Percentiles rank a stretch among this genome's conserved stretches.
Conservation (phyloP, 2,797 vertebrate species). For the Knipowitschia caucasica region DNA sequence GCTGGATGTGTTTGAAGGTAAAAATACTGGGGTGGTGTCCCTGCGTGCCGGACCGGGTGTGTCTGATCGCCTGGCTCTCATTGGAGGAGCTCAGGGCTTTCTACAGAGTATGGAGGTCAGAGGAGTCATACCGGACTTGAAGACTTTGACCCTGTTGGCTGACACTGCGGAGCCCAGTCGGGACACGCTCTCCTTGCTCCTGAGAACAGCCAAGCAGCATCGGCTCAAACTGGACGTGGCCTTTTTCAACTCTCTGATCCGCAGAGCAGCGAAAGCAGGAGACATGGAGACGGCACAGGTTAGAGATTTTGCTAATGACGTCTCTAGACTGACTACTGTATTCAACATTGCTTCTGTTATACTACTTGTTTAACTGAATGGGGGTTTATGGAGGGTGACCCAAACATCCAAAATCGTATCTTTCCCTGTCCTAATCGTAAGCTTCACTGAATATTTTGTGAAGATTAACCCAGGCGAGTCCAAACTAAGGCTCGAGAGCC, state of each 20-base stretch:
- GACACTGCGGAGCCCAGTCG: constrained; percentile 76
- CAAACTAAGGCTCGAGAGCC: too few relatives aligned
- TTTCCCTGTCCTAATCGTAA: too few relatives aligned
- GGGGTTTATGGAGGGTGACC: too few relatives aligned
- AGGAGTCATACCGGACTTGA: constrained; percentile 76
- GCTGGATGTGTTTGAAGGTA: constrained; percentile 71
- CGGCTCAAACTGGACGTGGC: constrained; percentile 79
- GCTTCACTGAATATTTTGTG: too few relatives aligned
- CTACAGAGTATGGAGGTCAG: constrained; percentile 82
- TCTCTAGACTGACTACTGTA: too few relatives aligned
- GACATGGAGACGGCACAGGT: constrained; percentile 88
- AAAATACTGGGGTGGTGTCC: constrained; percentile 64
- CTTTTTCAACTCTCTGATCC: constrained; percentile 88
- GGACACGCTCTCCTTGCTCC: constrained; percentile 69
- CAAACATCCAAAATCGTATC: too few relatives aligned
- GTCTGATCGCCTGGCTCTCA: constrained; percentile 77
- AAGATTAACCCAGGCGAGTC: too few relatives aligned
- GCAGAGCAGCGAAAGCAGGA: constrained; percentile 77
- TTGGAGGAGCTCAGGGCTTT: constrained; percentile 83
- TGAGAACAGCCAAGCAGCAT: constrained; percentile 71
- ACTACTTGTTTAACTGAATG: too few relatives aligned
- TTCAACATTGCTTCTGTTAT: too few relatives aligned
- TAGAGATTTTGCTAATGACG: too few relatives aligned
- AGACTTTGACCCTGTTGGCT: constrained; percentile 84
- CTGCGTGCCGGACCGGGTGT: constrained; percentile 69